Base-by-base conservation (phyloP, 2,797 vertebrate species). In the Triplophysa yarkandensis region DNA sequence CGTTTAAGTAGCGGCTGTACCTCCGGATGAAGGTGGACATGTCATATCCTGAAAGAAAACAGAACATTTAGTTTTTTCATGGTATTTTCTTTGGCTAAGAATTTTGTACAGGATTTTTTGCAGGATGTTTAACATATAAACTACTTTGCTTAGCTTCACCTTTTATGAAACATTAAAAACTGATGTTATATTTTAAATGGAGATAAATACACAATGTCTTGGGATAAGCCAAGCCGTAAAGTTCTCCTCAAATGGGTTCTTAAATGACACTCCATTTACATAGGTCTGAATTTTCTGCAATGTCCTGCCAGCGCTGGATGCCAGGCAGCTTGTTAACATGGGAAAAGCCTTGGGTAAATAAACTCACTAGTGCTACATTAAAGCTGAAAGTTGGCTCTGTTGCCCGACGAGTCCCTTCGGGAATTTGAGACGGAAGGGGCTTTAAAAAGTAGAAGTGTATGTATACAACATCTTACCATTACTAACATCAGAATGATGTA, bases 21-120 rank as follows among this genome's bases (percentile, higher is more conserved):
- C 94, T 89, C 77, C 95, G 93, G 84, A 98, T 96, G 89, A 98
- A 96, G 0, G 95, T 96, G 63, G 95, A 95, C 95, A 96, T 98
- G 81, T 97, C 95, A 82, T 97, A 98, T 70, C 95, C 95, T 98
- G 74, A 77, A 71, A 46, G 34, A 72, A 17, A 77, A 63, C n/a
- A 71, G 7, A 72, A 25, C 48, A 61, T 48, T 14, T 5, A 14
- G 54, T 64, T 3, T 54, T n/a, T 27, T 9, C 11, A 39, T 34
- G 36, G n/a, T n/a, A n/a, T n/a, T n/a, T n/a, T n/a, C n/a, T n/a
- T n/a, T n/a, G n/a, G n/a, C n/a, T n/a, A n/a, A n/a, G n/a, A n/a
- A n/a, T n/a, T n/a, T n/a, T n/a, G n/a, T n/a, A n/a, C n/a, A n/a
- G n/a, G n/a, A n/a, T n/a, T n/a, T n/a, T n/a, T n/a, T n/a, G n/a